Conservation (phyloP, 2,888 invertebrate genomes). For the Diaphora mendica region DNA sequence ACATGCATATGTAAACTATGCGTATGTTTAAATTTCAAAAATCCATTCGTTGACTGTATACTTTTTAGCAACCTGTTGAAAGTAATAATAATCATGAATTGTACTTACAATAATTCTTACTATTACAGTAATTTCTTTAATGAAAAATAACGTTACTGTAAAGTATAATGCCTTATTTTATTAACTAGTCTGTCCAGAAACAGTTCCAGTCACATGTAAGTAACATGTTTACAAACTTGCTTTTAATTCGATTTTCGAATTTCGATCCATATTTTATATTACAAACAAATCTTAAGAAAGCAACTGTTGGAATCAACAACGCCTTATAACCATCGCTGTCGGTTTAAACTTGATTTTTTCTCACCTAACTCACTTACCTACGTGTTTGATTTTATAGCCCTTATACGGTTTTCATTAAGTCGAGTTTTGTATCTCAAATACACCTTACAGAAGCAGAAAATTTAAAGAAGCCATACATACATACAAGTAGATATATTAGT, state of each 20-base stretch:
- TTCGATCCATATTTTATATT: neutral
- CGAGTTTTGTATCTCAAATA: neutral
- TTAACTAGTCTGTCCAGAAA: neutral
- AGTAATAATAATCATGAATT: neutral
- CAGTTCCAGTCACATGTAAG: neutral
- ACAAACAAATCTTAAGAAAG: neutral
- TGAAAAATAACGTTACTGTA: neutral
- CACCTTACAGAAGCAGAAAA: neutral
- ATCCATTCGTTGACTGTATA: neutral
- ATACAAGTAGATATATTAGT: neutral
- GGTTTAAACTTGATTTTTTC: neutral
- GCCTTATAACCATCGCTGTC: neutral
- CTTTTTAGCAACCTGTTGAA: neutral
- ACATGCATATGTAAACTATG: neutral
- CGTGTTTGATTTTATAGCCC: neutral
- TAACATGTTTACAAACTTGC: neutral
- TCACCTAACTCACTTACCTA: neutral
- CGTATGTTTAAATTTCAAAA: neutral
- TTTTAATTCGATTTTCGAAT: too few relatives aligned
- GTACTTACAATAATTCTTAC: neutral
- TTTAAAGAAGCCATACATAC: neutral
- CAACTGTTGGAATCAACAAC: neutral
- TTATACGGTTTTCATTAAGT: neutral
- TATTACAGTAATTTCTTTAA: neutral
- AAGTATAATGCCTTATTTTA: neutral